A percentile compares a stretch with the other conserved stretches of the same genome.
Evolutionary conservation across 1,140 invertebrate species (phyloP).

Genomic region (Trachymyrmex septentrionalis): DNA sequence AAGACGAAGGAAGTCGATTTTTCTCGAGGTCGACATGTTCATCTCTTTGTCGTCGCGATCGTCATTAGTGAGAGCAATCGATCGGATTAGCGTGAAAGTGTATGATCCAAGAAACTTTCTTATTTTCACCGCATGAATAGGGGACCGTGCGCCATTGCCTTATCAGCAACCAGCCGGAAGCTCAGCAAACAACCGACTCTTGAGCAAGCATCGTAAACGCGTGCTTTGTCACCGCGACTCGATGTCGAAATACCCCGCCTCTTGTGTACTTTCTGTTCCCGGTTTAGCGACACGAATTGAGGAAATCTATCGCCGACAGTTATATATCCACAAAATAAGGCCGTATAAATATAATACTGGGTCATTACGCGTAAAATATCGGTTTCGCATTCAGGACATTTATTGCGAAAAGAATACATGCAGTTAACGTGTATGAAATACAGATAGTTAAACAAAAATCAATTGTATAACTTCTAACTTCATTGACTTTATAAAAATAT

Average conservation of each 20-base stretch:
- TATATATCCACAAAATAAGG: constrained; percentile 19
- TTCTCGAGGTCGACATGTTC: neutral
- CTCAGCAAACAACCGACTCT: constrained; percentile 23
- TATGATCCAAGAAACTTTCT: neutral
- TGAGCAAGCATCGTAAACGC: neutral
- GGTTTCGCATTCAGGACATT: neutral
- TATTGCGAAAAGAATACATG: neutral
- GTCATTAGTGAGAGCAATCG: neutral
- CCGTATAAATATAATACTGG: constrained; percentile 20
- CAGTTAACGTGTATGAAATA: neutral
- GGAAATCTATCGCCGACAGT: neutral
- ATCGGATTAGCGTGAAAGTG: constrained; percentile 29
- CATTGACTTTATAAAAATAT: neutral
- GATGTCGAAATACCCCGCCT: constrained; percentile 7
- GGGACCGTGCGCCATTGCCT: neutral
- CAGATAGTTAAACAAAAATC: neutral
- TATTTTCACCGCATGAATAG: constrained; percentile 16
- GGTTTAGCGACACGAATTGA: neutral
- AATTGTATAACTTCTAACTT: neutral
- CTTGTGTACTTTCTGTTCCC: neutral
- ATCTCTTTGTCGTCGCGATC: neutral
- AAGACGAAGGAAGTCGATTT: constrained; percentile 3
- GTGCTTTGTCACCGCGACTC: neutral
- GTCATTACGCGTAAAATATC: neutral
- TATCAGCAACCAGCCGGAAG: neutral